Evolutionary conservation across 2,888 invertebrate genomes (phyloP), one percentile per base, ranked within the genome.

Genomic region (Ophion ventricosus): DNA sequence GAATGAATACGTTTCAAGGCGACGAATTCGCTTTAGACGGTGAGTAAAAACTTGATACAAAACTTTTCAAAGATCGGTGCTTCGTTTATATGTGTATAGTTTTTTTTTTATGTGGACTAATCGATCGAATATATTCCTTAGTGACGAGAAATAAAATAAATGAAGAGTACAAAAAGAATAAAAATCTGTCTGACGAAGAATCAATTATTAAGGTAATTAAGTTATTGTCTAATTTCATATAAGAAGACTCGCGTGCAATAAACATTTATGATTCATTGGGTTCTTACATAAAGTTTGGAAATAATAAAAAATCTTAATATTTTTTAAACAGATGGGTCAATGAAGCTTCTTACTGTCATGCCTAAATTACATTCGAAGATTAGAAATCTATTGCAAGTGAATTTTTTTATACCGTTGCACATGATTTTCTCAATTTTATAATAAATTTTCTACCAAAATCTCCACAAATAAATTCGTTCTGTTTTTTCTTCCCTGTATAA

Each of bases 91-190:
- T 54, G 72, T 54, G 61, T 75, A 10, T 83, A 35, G 69, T 84
- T 85, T 74, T 17, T 85, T 74, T 17, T 56, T 66, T 49, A 61
- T 54, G 5, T 26, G 23, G 3, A 64, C 23, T 11, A 66, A 23
- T 57, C 20, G 69, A 59, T 49, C 26, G 25, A 69, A 64, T 80
- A 61, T 1, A 64, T 78, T 78, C 73, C 87, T 77, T 63, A 94
- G 96, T 95, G 86, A 95, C 95, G 1, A 94, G 97, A 89, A 88
- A 93, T n/a, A 96, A 95, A 94, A 97, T 98, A 83, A 97, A 97
- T 92, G 95, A 96, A 72, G 96, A 96, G 90, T 98, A 95, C 92
- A 94, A 93, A 86, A 96, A 96, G 92, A 95, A 96, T 91, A 96
- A 95, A 91, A 90, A 94, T 90, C 94, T 96, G 25, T 93, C 93